Evolutionary conservation across 2,797 vertebrate genomes (phyloP).

Genomic region (Pampus argenteus): DNA sequence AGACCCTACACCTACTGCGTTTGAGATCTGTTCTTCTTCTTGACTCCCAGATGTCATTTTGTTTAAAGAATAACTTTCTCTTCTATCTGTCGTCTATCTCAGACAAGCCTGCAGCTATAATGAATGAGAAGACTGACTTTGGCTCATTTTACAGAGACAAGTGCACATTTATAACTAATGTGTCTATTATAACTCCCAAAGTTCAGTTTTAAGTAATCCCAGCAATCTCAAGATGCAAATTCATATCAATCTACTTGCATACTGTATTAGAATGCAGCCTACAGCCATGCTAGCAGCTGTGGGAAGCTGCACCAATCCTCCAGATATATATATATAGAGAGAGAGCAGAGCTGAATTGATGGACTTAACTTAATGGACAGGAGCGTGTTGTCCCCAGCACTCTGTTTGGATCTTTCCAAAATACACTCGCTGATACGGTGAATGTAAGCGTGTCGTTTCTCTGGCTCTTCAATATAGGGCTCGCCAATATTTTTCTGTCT

Average conservation of each 20-base stretch:
- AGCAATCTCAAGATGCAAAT: not conserved
- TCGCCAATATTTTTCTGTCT: too few species aligned
- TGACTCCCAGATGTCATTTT: slow-evolving; percentile 36
- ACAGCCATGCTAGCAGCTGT: not conserved
- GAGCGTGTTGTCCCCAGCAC: too few species aligned
- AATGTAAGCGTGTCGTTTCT: too few species aligned
- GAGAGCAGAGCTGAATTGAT: too few species aligned
- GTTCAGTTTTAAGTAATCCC: not conserved
- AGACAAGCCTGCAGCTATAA: slow-evolving; percentile 22
- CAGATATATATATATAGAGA: too few species aligned
- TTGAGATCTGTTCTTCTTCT: slow-evolving; percentile 16
- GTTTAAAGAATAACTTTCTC: slow-evolving; percentile 38
- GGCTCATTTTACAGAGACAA: slow-evolving; percentile 10
- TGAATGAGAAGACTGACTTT: slow-evolving; percentile 19
- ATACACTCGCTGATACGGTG: too few species aligned
- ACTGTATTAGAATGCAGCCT: not conserved
- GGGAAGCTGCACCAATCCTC: too few species aligned
- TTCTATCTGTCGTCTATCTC: slow-evolving; percentile 16
- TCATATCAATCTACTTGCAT: not conserved
- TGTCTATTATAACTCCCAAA: not conserved
- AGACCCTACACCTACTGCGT: not conserved
- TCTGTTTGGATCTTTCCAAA: too few species aligned
- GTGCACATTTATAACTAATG: slow-evolving; percentile 7
- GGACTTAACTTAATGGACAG: too few species aligned
- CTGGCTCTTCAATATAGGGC: too few species aligned